A percentile compares a stretch with the other conserved stretches of the same genome.
Conservation (phyloP, 2,113 vertebrate species). For the Macquaria ambigua region DNA sequence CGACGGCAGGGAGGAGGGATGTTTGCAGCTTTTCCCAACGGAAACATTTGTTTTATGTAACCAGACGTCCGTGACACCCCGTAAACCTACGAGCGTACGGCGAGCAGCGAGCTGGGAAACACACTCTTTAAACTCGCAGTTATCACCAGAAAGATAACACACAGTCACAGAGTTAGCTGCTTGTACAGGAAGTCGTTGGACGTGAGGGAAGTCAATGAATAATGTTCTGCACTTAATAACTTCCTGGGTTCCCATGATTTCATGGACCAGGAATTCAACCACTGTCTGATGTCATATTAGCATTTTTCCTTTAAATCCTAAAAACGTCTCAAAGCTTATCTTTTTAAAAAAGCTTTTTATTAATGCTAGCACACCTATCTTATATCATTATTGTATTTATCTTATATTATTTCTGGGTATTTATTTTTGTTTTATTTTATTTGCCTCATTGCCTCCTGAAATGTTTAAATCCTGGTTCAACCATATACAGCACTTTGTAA, state of each 20-base stretch:
- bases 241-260: slow-evolving; percentile 59
- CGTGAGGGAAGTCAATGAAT: slow-evolving; percentile 12
- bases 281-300: neutral
- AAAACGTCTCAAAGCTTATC: no score
- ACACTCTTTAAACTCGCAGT: neutral
- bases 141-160: neutral
- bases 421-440: no score
- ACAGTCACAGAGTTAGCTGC: neutral
- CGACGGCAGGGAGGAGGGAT: neutral
- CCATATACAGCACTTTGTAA: no score
- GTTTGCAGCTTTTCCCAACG: slow-evolving; percentile 27
- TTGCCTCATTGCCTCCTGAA: no score
- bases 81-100: neutral
- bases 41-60: slow-evolving; percentile 52
- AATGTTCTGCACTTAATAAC: slow-evolving; percentile 47
- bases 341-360: no score
- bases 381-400: neutral
- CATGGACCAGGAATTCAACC: slow-evolving; percentile 10
- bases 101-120: neutral
- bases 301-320: no score
- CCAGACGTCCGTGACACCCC: slow-evolving; percentile 1
- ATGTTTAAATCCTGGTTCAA: no score
- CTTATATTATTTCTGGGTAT: no score
- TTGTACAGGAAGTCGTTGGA: slow-evolving; percentile 39
- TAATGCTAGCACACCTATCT: no score